Conservation (phyloP, 2,797 vertebrate species). For the Hypotaenidia okinawae region DNA sequence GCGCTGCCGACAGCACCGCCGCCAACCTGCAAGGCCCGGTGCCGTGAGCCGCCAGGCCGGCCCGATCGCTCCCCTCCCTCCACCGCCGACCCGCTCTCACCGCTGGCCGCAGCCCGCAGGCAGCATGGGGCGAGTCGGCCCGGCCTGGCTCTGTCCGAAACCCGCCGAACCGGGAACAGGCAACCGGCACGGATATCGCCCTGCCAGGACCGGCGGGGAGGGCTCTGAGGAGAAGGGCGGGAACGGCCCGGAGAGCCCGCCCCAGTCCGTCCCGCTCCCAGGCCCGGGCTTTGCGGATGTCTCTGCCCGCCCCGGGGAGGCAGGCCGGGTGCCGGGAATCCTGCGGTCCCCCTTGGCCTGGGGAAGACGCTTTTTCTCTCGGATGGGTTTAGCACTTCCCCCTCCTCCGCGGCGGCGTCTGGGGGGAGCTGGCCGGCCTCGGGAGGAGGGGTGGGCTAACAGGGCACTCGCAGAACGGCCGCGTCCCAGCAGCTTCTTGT, state of each 20-base stretch:
- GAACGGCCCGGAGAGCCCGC: neutral
- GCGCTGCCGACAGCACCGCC: neutral
- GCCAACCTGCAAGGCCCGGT: neutral
- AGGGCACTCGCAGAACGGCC: no score
- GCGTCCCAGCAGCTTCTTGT: neutral
- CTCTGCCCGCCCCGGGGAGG: neutral
- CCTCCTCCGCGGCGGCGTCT: neutral
- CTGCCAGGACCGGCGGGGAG: neutral
- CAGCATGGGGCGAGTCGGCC: neutral
- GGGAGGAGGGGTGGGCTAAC: no score
- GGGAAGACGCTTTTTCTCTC: neutral
- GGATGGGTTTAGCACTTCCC: neutral
- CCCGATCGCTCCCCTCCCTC: no score
- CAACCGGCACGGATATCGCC: neutral
- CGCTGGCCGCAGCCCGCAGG: neutral
- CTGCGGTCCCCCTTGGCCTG: neutral
- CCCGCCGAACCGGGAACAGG: accelerated
- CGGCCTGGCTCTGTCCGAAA: neutral
- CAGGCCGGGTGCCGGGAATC: accelerated
- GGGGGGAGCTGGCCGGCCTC: neutral
- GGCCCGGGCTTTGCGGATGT: accelerated
- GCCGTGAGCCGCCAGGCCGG: neutral
- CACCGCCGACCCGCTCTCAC: neutral
- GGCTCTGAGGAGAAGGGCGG: neutral
- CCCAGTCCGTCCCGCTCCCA: no score